A percentile compares a stretch with the other conserved stretches of the same genome.
These are phyloP conservation scores for Microvelia longipes DNA, from an alignment of 1,140 invertebrate species.

Conservation along the genomic window DNA sequence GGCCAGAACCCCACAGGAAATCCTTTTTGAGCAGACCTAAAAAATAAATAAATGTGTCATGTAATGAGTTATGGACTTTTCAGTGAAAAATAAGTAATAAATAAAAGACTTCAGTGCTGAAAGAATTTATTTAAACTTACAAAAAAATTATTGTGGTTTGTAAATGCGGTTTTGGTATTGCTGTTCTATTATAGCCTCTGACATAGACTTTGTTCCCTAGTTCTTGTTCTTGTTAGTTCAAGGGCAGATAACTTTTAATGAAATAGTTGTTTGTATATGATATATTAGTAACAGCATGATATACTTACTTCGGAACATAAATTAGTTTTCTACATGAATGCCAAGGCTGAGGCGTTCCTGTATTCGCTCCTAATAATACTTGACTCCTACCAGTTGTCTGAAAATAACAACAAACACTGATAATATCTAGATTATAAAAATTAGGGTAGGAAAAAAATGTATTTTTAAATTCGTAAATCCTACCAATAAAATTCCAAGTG, in stretches of 20 bases:
- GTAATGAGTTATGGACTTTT: no score
- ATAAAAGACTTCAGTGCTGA: neutral
- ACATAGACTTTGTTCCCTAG: no score
- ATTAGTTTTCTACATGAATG: constrained; percentile 76
- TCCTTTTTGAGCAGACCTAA: constrained; percentile 72
- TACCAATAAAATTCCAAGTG: neutral
- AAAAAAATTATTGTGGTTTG: no score
- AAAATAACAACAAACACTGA: constrained; percentile 17
- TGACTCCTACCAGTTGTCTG: constrained; percentile 22
- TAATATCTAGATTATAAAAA: neutral
- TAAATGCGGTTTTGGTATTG: no score
- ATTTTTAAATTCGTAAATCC: neutral
- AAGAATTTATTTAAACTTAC: neutral
- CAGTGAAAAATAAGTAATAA: no score
- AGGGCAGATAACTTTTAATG: no score
- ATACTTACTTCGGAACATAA: constrained; percentile 52
- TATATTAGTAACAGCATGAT: no score
- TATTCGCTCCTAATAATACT: constrained; percentile 8
- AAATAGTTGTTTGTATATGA: no score
- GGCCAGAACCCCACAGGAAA: constrained; percentile 95
- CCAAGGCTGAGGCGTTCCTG: constrained; percentile 39
- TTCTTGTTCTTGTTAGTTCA: no score
- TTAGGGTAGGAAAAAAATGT: no score
- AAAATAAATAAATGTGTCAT: neutral
- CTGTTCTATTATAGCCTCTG: no score